Conservation (phyloP, 2,113 vertebrate species). For the Herpailurus yagouaroundi region DNA sequence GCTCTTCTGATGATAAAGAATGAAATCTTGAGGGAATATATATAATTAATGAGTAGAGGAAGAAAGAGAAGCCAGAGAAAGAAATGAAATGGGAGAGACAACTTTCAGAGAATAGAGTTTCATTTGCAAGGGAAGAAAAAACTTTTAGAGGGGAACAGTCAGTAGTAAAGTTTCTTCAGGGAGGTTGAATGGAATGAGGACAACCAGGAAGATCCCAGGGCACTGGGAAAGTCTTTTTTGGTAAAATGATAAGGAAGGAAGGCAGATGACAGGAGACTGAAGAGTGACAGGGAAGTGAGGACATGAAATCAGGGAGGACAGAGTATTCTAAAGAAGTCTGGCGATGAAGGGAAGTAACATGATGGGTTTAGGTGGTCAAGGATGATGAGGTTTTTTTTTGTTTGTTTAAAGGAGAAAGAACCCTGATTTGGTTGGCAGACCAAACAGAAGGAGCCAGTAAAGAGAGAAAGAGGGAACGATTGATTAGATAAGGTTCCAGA, state of each 20-base stretch:
- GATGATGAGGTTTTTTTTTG: neutral
- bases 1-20: neutral
- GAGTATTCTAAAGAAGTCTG: neutral
- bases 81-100: neutral
- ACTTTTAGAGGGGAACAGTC: neutral
- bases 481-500: conserved; percentile 46
- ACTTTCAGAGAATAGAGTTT: neutral
- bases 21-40: neutral
- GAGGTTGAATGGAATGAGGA: neutral
- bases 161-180: neutral
- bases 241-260: conserved; percentile 19
- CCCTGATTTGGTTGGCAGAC: conserved; percentile 26
- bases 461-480: neutral
- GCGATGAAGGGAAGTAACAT: neutral
- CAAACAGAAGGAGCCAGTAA: conserved; percentile 36
- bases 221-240: neutral
- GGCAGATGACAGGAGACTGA: neutral
- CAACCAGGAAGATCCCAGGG: neutral
- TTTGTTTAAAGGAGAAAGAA: neutral
- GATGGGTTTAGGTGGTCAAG: neutral
- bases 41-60: neutral
- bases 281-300: neutral
- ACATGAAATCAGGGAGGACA: neutral
- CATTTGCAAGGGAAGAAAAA: neutral
- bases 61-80: neutral